Evolutionary conservation across 92 coral and sea anemone species (phyloP).

Genomic region (Zoanthus gigantus): DNA sequence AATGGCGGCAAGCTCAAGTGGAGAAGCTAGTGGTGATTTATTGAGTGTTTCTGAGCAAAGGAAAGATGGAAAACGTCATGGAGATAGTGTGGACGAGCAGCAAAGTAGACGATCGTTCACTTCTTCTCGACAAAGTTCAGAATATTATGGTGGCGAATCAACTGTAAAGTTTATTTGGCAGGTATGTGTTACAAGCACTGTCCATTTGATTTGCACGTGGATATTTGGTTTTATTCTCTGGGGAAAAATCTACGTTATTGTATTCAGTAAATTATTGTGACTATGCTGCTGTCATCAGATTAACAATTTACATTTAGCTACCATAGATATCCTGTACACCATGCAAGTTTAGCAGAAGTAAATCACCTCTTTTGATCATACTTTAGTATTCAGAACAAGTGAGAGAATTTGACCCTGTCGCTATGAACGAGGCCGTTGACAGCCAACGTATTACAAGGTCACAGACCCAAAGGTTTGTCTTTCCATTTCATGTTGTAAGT

Average conservation of each 20-base stretch:
- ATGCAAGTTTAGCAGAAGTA: neutral
- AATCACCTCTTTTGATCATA: neutral
- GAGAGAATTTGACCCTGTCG: conserved; percentile 75
- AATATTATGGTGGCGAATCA: conserved; percentile 80
- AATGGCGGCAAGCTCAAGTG: conserved; percentile 84
- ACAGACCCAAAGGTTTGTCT: conserved; percentile 60
- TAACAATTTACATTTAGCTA: too few relatives aligned
- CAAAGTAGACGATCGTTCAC: conserved; percentile 55
- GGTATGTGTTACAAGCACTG: conserved; percentile 49
- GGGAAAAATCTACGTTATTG: too few relatives aligned
- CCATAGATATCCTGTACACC: too few relatives aligned
- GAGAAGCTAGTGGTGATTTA: conserved; percentile 7
- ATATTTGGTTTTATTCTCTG: neutral
- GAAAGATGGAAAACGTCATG: conserved; percentile 10
- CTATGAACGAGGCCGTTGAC: conserved; percentile 80
- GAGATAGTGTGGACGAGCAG: conserved; percentile 23
- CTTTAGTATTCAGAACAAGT: conserved; percentile 71
- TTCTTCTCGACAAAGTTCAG: conserved; percentile 81
- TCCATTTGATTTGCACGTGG: conserved; percentile 34
- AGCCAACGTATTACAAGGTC: conserved; percentile 61
- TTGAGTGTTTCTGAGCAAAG: conserved; percentile 47
- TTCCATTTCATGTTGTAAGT: too few relatives aligned
- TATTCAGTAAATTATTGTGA: neutral
- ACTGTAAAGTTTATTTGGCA: conserved; percentile 88
- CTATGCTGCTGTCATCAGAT: neutral